Conservation (phyloP, 2,113 vertebrate genomes). For the Martes martes region DNA sequence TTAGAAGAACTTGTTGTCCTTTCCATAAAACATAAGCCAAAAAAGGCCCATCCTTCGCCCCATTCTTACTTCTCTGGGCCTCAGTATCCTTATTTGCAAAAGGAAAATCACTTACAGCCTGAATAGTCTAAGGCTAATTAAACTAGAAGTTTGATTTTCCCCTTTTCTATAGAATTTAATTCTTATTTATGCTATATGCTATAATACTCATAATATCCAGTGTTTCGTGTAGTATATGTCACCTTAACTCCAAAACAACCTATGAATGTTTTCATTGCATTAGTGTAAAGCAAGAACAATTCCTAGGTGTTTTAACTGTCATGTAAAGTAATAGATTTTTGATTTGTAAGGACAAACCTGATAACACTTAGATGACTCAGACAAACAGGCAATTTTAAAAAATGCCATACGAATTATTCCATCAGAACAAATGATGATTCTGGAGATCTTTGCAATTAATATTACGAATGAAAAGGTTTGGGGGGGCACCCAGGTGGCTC, state of each 20-base stretch:
- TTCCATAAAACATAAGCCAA: background rate
- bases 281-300: background rate
- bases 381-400: background rate
- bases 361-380: background rate
- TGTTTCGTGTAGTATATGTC: background rate
- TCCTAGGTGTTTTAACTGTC: background rate
- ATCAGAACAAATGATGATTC: background rate
- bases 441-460: background rate
- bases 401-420: background rate
- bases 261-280: background rate
- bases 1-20: background rate
- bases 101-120: background rate
- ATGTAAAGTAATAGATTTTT: background rate
- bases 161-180: background rate
- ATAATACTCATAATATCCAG: background rate
- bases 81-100: background rate
- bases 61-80: background rate
- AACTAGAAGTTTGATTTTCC: background rate
- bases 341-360: background rate
- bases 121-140: background rate
- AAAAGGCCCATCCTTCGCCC: fast-evolving
- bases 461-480: background rate
- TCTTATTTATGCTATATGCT: background rate
- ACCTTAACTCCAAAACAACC: background rate
- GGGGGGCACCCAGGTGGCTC: background rate